These are phyloP conservation scores for Zygothrica quintamaculata DNA, from an alignment of 2,888 invertebrate species.

Conservation along the genomic window DNA sequence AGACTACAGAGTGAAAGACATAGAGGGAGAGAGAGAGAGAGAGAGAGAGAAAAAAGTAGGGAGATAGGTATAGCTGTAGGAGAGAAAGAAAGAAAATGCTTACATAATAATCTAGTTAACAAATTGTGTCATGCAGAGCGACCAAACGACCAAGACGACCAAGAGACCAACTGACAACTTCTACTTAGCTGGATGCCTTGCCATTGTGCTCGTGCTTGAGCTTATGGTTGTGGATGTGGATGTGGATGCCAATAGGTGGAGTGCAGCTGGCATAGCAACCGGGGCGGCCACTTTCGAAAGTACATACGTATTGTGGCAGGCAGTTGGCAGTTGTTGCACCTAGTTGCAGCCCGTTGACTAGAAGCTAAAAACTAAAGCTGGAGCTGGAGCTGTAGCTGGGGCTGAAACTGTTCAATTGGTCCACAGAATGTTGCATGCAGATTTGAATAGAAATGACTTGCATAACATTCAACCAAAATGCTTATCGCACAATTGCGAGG, in stretches of 20 bases:
- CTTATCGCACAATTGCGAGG: slow-evolving; percentile 62
- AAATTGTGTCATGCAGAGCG: slow-evolving; percentile 75
- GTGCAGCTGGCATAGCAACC: slow-evolving; percentile 46
- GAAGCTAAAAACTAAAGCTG: too few relatives aligned
- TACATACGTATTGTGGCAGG: slow-evolving; percentile 29
- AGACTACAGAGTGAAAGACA: slow-evolving; percentile 30
- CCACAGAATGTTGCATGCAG: slow-evolving; percentile 38
- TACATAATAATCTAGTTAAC: slow-evolving; percentile 78
- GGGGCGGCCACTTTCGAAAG: slow-evolving; percentile 70
- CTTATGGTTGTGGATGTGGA: slow-evolving; percentile 1
- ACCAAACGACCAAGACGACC: slow-evolving; percentile 52
- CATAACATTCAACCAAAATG: slow-evolving; percentile 35
- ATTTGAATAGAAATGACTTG: slow-evolving; percentile 54
- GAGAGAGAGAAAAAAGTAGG: too few relatives aligned
- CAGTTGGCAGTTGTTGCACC: slow-evolving; percentile 17
- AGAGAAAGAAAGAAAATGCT: slow-evolving; percentile 52
- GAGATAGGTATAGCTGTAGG: too few relatives aligned
- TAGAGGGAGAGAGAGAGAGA: too few relatives aligned
- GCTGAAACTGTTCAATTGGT: background rate
- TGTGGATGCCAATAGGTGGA: slow-evolving; percentile 23
- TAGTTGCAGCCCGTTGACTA: slow-evolving; percentile 7
- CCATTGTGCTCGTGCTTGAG: too few relatives aligned
- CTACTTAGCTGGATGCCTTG: slow-evolving; percentile 21
- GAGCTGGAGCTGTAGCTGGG: background rate
- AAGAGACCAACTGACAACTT: slow-evolving; percentile 52